Percentiles rank a stretch among this genome's conserved stretches.
Conservation (phyloP, 2,888 invertebrate species). For the Hipparchia semele region DNA sequence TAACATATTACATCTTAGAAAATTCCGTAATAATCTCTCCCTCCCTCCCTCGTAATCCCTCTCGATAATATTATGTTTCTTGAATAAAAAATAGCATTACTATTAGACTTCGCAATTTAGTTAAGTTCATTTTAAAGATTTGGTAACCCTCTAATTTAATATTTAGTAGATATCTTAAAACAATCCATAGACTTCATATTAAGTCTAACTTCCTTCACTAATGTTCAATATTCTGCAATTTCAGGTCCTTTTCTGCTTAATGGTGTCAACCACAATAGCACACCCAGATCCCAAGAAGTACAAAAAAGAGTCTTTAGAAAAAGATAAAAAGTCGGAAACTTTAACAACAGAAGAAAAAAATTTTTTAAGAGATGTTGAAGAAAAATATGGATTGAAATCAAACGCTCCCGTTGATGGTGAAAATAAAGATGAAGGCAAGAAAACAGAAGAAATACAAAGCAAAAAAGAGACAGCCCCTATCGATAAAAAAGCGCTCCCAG, state of each 20-base stretch:
- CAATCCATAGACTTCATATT: neutral
- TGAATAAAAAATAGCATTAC: too few relatives aligned
- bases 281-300: constrained; percentile 77
- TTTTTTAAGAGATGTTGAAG: constrained; percentile 76
- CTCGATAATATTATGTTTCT: too few relatives aligned
- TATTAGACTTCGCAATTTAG: too few relatives aligned
- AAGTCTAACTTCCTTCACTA: neutral
- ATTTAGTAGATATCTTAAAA: neutral
- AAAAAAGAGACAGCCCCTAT: constrained; percentile 37
- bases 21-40: too few relatives aligned
- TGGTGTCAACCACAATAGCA: constrained; percentile 53
- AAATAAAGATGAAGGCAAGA: constrained; percentile 43
- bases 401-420: constrained; percentile 53
- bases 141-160: too few relatives aligned
- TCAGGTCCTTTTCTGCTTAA: constrained; percentile 66
- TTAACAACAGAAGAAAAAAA: constrained; percentile 72
- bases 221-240: constrained; percentile 45
- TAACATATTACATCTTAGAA: too few relatives aligned
- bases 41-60: too few relatives aligned
- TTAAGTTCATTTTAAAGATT: neutral
- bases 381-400: constrained; percentile 72
- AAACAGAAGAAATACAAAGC: constrained; percentile 34
- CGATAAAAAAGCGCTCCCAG: constrained; percentile 61
- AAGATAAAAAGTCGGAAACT: constrained; percentile 51
- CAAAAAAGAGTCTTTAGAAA: constrained; percentile 58